Evolutionary conservation across 2,888 invertebrate genomes (phyloP).

Genomic region (Trissolcus japonicus): DNA sequence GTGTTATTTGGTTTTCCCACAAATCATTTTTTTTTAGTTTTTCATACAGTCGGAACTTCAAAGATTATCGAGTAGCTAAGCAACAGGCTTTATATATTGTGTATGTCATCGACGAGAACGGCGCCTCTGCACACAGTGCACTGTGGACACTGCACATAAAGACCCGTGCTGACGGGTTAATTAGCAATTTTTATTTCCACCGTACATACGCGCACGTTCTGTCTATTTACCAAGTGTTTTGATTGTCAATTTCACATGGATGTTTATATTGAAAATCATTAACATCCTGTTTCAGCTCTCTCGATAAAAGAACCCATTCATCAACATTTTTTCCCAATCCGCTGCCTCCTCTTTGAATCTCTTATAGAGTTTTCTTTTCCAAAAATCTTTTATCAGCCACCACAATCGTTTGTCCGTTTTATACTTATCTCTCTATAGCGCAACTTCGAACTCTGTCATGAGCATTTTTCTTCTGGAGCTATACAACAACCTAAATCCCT

Average conservation of each 20-base stretch:
- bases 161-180: conserved; percentile 44
- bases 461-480: no score
- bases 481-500: conserved; percentile 1
- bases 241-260: conserved; percentile 1
- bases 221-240: conserved; percentile 27
- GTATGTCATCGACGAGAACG: conserved; percentile 51
- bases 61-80: conserved; percentile 57
- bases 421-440: no score
- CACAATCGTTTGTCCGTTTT: no score
- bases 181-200: conserved; percentile 45
- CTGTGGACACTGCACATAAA: conserved; percentile 53
- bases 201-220: conserved; percentile 8
- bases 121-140: conserved; percentile 48
- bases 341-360: no score
- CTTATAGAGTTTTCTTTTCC: no score
- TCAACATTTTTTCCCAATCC: no score
- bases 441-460: no score
- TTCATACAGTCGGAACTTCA: conserved; percentile 53
- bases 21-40: conserved; percentile 50
- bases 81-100: conserved; percentile 59
- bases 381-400: no score
- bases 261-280: no score
- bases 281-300: no score
- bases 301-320: no score
- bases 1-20: conserved; percentile 57